Evolutionary conservation across 2,888 invertebrate species (phyloP).

Genomic region (Oxycera nigricornis): DNA sequence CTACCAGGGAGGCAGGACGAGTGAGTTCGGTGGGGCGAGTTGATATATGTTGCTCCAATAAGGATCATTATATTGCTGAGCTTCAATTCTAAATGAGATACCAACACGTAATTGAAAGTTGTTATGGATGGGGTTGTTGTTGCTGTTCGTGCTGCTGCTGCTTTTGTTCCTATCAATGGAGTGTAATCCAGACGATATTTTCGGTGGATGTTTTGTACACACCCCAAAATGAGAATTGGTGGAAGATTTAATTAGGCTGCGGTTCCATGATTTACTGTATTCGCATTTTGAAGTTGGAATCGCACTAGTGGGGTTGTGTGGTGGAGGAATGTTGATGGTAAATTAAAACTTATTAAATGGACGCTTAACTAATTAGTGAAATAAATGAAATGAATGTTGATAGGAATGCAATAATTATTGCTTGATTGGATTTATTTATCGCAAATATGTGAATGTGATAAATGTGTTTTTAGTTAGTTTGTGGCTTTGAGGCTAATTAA

Average conservation of each 20-base stretch:
- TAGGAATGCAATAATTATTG: neutral
- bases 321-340: neutral
- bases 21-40: neutral
- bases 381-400: slow-evolving; percentile 20
- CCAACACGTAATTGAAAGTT: neutral
- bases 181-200: neutral
- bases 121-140: too few relatives aligned
- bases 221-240: slow-evolving; percentile 15
- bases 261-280: slow-evolving; percentile 6
- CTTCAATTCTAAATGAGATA: neutral
- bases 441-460: neutral
- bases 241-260: slow-evolving; percentile 16
- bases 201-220: neutral
- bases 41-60: neutral
- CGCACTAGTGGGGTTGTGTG: neutral
- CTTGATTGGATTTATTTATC: slow-evolving; percentile 1
- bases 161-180: neutral
- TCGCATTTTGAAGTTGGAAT: neutral
- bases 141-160: too few relatives aligned
- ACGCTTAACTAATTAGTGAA: slow-evolving; percentile 8
- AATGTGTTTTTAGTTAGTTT: neutral
- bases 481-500: neutral
- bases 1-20: neutral
- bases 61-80: too few relatives aligned
- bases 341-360: slow-evolving; percentile 7